Conservation (phyloP, 2,113 vertebrate genomes). For the Chaetura pelagica region DNA sequence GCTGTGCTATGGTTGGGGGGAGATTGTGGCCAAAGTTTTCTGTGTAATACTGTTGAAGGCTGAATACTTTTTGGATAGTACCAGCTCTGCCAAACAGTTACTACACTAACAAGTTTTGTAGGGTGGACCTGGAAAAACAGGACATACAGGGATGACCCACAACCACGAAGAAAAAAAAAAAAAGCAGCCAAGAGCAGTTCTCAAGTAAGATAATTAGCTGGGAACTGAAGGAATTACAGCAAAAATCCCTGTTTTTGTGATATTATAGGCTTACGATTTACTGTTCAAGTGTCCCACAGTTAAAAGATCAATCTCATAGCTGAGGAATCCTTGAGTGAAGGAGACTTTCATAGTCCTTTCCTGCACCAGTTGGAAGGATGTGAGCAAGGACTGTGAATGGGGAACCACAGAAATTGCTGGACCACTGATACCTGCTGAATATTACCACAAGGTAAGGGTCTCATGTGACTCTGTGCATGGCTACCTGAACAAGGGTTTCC, state of each 20-base stretch:
- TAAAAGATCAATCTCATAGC: not conserved
- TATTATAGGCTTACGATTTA: constrained; percentile 5
- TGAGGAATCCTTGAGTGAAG: constrained; percentile 12
- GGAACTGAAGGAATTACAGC: constrained; percentile 4
- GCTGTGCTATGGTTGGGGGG: not conserved
- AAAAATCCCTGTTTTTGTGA: not conserved
- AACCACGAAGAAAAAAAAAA: not conserved
- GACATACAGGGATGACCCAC: not conserved
- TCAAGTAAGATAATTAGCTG: constrained; percentile 16
- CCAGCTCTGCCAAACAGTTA: not conserved
- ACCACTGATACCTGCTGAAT: not conserved
- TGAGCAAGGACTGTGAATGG: not conserved
- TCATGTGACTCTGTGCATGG: not conserved
- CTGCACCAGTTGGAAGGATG: not conserved
- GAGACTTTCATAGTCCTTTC: not conserved
- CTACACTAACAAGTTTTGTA: not conserved
- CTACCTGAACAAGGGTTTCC: not conserved
- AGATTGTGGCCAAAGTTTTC: not conserved
- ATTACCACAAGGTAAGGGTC: not conserved
- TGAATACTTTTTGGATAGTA: not conserved
- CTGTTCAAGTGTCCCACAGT: not conserved
- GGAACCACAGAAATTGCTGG: not conserved
- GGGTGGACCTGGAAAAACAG: not conserved
- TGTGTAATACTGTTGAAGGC: not conserved
- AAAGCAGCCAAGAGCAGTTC: not conserved